Conservation (phyloP, 2,797 vertebrate species). For the Rousettus madagascariensis region DNA sequence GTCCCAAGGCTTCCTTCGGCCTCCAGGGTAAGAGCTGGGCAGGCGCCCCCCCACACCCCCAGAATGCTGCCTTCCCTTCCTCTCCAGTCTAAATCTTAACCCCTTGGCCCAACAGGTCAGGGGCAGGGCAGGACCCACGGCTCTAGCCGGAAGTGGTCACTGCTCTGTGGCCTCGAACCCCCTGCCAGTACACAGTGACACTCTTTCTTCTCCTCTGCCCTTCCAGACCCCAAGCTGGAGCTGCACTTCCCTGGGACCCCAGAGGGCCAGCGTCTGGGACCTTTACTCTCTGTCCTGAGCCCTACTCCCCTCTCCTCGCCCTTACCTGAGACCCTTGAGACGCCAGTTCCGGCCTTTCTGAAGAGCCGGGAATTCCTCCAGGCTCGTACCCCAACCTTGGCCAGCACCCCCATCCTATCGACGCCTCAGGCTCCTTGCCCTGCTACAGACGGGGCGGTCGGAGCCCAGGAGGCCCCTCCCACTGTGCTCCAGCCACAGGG, state of each 20-base stretch:
- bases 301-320: slow-evolving; percentile 53
- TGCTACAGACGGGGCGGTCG: slow-evolving; percentile 29
- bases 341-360: slow-evolving; percentile 62
- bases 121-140: neutral
- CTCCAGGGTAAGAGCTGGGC: slow-evolving; percentile 70
- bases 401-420: slow-evolving; percentile 74
- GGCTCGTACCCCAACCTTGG: slow-evolving; percentile 62
- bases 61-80: neutral
- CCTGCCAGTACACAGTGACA: neutral
- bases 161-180: neutral
- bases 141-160: neutral
- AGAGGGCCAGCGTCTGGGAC: slow-evolving; percentile 62
- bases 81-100: neutral
- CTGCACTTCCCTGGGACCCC: slow-evolving; percentile 66
- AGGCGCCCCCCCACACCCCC: neutral
- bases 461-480: slow-evolving; percentile 51
- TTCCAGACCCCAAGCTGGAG: slow-evolving; percentile 74
- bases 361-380: slow-evolving; percentile 73
- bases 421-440: slow-evolving; percentile 43
- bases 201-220: slow-evolving; percentile 35
- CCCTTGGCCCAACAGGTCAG: neutral
- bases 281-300: slow-evolving; percentile 65
- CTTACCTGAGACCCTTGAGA: slow-evolving; percentile 55
- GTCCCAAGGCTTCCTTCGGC: slow-evolving; percentile 65
- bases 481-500: slow-evolving; percentile 42